These are phyloP conservation scores for Smittia aterrima DNA, from an alignment of 2,888 invertebrate genomes.

Conservation along the genomic window DNA sequence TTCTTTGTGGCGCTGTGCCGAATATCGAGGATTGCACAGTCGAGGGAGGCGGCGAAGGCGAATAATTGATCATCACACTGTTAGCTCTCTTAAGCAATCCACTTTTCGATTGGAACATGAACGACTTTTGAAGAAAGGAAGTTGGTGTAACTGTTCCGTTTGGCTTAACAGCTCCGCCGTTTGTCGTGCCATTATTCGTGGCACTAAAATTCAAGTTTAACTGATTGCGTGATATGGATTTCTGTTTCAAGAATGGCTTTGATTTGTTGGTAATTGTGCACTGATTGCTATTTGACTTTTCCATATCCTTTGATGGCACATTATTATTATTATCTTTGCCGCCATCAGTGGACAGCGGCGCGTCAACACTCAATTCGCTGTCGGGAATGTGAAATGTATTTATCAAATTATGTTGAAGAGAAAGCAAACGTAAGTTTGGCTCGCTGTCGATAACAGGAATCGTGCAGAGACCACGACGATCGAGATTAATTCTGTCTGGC, in stretches of 20 bases:
- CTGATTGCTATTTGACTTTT: slow-evolving; percentile 13
- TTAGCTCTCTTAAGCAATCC: slow-evolving; percentile 50
- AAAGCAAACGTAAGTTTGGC: slow-evolving; percentile 75
- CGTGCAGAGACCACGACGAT: slow-evolving; percentile 77
- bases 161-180: neutral
- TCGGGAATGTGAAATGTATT: slow-evolving; percentile 56
- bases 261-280: slow-evolving; percentile 21
- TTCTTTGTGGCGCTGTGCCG: neutral
- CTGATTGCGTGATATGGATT: slow-evolving; percentile 39
- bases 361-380: slow-evolving; percentile 43
- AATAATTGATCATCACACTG: slow-evolving; percentile 50
- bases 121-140: slow-evolving; percentile 39
- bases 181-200: neutral
- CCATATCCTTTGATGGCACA: slow-evolving; percentile 28
- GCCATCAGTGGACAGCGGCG: slow-evolving; percentile 9
- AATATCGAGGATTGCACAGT: slow-evolving; percentile 25
- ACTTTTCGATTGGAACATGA: slow-evolving; percentile 43
- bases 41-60: neutral
- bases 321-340: slow-evolving; percentile 40
- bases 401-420: slow-evolving; percentile 89
- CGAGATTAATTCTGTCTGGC: slow-evolving; percentile 85
- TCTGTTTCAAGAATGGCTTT: slow-evolving; percentile 37
- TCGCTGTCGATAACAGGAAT: slow-evolving; percentile 80
- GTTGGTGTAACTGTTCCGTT: slow-evolving; percentile 28
- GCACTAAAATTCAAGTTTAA: slow-evolving; percentile 38